phyloP scores from a whole-genome alignment of 2,113 vertebrate species.

The rabbit (Oryctolagus cuniculus) region DNA sequence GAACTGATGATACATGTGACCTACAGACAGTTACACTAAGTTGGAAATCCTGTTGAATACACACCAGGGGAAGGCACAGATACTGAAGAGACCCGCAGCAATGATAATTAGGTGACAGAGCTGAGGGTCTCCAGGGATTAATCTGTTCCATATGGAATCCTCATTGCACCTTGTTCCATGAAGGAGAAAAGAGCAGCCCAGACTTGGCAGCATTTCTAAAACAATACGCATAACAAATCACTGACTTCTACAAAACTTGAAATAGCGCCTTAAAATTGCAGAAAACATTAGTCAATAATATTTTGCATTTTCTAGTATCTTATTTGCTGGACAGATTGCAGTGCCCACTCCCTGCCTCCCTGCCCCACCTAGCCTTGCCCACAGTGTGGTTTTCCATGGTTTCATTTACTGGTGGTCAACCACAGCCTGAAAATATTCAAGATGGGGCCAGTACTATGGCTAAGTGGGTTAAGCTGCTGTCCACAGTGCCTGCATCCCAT shows the following conservation, averaged over 20 bases:
- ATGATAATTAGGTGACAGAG: neutral
- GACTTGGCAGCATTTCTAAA: slow-evolving; percentile 18
- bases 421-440: neutral
- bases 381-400: neutral
- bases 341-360: no score
- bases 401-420: neutral
- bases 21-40: neutral
- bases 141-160: neutral
- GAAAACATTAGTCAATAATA: slow-evolving; percentile 17
- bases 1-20: neutral
- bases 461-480: no score
- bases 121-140: neutral
- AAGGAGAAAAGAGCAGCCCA: neutral
- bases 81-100: no score
- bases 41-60: neutral
- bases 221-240: neutral
- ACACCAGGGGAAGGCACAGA: neutral
- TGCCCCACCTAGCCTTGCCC: neutral
- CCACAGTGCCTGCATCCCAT: no score
- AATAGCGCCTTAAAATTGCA: slow-evolving; percentile 30
- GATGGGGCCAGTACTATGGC: no score
- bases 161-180: neutral
- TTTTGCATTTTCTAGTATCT: neutral
- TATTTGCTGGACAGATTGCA: slow-evolving; percentile 31
- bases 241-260: slow-evolving; percentile 13